Conservation (phyloP, 2,888 invertebrate species). For the Oasisia sp. region DNA sequence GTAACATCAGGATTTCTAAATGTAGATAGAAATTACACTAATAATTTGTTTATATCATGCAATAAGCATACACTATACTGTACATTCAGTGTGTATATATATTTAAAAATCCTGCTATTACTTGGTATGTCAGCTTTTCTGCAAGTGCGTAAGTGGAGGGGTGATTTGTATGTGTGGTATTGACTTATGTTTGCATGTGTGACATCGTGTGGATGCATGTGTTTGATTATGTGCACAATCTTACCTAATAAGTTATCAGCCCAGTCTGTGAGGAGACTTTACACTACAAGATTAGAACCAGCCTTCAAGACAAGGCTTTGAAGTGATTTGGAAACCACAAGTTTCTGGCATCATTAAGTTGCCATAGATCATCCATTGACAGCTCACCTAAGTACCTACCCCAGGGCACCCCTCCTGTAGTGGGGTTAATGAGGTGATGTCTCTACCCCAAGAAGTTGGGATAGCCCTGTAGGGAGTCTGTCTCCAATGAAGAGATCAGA, state of each 20-base stretch:
- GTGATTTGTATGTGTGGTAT: too few species aligned
- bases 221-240: too few species aligned
- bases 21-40: not conserved
- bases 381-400: not conserved
- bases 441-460: not conserved
- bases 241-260: not conserved
- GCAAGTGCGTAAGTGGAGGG: too few species aligned
- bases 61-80: too few species aligned
- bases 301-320: not conserved
- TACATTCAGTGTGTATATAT: too few species aligned
- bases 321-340: not conserved
- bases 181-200: too few species aligned
- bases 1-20: too few species aligned
- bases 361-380: not conserved
- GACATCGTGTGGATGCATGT: too few species aligned
- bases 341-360: not conserved
- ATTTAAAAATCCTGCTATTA: too few species aligned
- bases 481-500: not conserved
- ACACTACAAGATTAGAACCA: not conserved
- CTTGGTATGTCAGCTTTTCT: too few species aligned
- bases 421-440: not conserved
- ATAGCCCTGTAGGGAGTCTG: not conserved
- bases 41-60: not conserved
- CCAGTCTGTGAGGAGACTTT: not conserved
- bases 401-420: not conserved